A percentile compares a stretch with the other conserved stretches of the same genome.
Conservation (phyloP, 2,888 invertebrate species). For the Euclidia mi region DNA sequence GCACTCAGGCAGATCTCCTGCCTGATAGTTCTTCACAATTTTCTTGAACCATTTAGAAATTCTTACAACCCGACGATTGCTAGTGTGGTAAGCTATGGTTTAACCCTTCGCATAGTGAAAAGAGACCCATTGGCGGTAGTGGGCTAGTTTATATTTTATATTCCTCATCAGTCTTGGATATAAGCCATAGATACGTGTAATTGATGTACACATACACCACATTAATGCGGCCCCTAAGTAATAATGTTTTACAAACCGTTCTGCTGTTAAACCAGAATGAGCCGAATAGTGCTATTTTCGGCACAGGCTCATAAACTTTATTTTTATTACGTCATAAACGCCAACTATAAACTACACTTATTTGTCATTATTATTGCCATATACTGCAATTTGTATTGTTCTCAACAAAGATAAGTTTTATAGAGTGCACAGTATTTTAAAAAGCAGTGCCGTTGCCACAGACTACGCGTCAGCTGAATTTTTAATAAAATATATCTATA, state of each 20-base stretch:
- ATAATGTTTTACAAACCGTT: conserved; percentile 43
- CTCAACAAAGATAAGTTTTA: conserved; percentile 19
- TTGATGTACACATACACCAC: too few relatives aligned
- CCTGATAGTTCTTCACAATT: too few relatives aligned
- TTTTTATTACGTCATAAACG: conserved; percentile 45
- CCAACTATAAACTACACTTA: conserved; percentile 41
- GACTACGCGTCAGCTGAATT: conserved; percentile 25
- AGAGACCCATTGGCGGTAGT: too few relatives aligned
- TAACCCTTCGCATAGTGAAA: too few relatives aligned
- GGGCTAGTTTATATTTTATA: too few relatives aligned
- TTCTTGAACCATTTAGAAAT: too few relatives aligned
- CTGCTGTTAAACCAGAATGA: conserved; percentile 36
- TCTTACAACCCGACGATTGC: too few relatives aligned
- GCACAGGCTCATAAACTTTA: conserved; percentile 31
- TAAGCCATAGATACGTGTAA: too few relatives aligned
- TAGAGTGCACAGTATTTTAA: conserved; percentile 2
- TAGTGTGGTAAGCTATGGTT: too few relatives aligned
- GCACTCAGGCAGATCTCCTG: too few relatives aligned
- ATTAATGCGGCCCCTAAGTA: conserved; percentile 10
- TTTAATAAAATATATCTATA: conserved; percentile 5
- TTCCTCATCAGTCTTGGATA: too few relatives aligned
- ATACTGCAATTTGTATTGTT: conserved; percentile 18
- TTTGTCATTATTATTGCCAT: conserved; percentile 27
- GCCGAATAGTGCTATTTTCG: conserved; percentile 33
- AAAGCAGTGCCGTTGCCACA: conserved; percentile 8